Percentiles rank a stretch among this genome's conserved stretches.
Conservation (phyloP, 2,888 invertebrate genomes). For the Calameuta filiformis region DNA sequence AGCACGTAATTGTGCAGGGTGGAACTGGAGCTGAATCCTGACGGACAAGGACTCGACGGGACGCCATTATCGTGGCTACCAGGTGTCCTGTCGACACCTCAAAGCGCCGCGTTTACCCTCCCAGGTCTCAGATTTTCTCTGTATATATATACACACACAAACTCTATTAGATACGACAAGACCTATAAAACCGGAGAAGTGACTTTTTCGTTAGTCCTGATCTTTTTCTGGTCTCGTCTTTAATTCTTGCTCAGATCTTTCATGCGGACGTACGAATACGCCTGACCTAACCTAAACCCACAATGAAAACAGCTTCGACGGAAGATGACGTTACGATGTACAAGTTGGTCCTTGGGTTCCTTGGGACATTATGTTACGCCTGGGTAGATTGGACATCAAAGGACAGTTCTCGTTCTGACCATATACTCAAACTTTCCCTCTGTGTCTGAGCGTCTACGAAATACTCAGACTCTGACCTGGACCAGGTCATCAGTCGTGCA, state of each 20-base stretch:
- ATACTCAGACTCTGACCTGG: background rate
- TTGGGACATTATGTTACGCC: background rate
- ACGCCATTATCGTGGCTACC: conserved; percentile 46
- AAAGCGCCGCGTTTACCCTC: conserved; percentile 33
- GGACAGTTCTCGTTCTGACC: background rate
- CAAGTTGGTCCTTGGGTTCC: conserved; percentile 5
- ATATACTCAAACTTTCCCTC: background rate
- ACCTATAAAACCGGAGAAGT: background rate
- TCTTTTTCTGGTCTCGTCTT: background rate
- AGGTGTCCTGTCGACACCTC: conserved; percentile 61
- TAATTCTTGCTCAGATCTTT: background rate
- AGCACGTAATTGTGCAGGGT: conserved; percentile 47
- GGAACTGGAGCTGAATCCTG: conserved; percentile 33
- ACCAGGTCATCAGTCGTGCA: background rate
- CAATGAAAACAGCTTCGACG: conserved; percentile 20
- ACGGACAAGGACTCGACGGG: conserved; percentile 38
- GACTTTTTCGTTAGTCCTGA: background rate
- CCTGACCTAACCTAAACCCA: background rate
- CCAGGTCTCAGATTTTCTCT: background rate
- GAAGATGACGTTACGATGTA: conserved; percentile 19
- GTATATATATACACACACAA: background rate
- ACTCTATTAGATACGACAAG: background rate
- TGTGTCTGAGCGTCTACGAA: background rate
- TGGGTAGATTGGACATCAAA: background rate
- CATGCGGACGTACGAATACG: background rate